These are phyloP conservation scores for Zenarchopterus dispar DNA, from an alignment of 2,797 vertebrate species.

Conservation along the genomic window DNA sequence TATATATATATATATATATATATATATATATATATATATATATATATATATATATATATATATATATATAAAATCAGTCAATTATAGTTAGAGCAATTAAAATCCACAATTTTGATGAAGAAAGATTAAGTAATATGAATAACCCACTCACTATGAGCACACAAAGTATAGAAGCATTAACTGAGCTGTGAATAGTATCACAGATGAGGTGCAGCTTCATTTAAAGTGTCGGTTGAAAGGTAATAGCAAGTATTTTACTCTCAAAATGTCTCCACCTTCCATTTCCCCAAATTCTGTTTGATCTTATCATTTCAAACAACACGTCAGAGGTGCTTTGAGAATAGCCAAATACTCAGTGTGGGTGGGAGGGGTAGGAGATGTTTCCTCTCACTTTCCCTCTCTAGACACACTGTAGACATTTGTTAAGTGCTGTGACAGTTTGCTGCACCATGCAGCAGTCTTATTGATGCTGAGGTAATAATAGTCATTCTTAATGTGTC, in stretches of 20 bases:
- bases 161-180: slow-evolving; percentile 47
- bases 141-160: slow-evolving; percentile 32
- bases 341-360: slow-evolving; percentile 63
- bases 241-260: slow-evolving; percentile 65
- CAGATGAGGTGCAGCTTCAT: slow-evolving; percentile 48
- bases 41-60: no score
- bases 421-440: slow-evolving; percentile 48
- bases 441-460: slow-evolving; percentile 45
- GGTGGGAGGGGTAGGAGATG: slow-evolving; percentile 32
- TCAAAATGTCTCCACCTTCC: slow-evolving; percentile 37
- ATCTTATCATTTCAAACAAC: slow-evolving; percentile 54
- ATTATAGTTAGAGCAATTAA: slow-evolving; percentile 45
- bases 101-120: slow-evolving; percentile 47
- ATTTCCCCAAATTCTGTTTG: slow-evolving; percentile 58
- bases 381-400: slow-evolving; percentile 9
- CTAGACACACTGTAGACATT: slow-evolving; percentile 52
- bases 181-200: slow-evolving; percentile 46
- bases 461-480: slow-evolving; percentile 50
- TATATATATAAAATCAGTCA: no score
- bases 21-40: no score
- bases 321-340: slow-evolving; percentile 62
- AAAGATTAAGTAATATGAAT: slow-evolving; percentile 55
- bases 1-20: no score
- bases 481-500: slow-evolving; percentile 57
- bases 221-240: slow-evolving; percentile 35